phyloP scores from a whole-genome alignment of 1,140 invertebrate genomes.

The Lutraria rhynchaena region DNA sequence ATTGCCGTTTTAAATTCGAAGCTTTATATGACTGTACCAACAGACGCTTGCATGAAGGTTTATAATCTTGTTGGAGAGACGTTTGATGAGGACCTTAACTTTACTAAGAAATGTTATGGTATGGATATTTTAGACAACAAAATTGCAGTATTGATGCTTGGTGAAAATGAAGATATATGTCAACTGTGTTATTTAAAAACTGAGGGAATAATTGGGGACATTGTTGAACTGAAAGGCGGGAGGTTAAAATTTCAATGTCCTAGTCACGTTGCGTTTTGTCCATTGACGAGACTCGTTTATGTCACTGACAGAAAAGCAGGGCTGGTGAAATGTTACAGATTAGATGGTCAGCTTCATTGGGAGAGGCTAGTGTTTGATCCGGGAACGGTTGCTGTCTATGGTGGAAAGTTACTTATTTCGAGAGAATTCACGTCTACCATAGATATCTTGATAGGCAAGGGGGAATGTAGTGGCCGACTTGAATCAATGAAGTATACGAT shows the following conservation, averaged over 20 bases:
- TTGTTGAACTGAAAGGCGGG: conserved; percentile 22
- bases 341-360: conserved; percentile 44
- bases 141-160: conserved; percentile 24
- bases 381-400: conserved; percentile 11
- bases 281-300: conserved; percentile 38
- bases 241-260: conserved; percentile 13
- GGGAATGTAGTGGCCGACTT: conserved; percentile 31
- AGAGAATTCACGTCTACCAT: conserved; percentile 33
- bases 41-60: conserved; percentile 11
- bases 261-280: conserved; percentile 31
- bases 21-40: conserved; percentile 43
- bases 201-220: conserved; percentile 23
- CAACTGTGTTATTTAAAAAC: conserved; percentile 33
- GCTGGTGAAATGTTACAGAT: conserved; percentile 34
- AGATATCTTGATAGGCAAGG: conserved; percentile 10
- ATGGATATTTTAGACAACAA: conserved; percentile 18
- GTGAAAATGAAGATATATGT: background rate
- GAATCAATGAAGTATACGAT: conserved; percentile 27
- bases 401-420: conserved; percentile 37
- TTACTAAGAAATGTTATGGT: conserved; percentile 33
- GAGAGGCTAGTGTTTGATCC: conserved; percentile 37
- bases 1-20: conserved; percentile 1
- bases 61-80: background rate
- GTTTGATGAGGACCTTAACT: background rate
- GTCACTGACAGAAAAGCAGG: conserved; percentile 35